phyloP scores from a whole-genome alignment of 2,797 vertebrate genomes.

The Galago senegalensis region DNA sequence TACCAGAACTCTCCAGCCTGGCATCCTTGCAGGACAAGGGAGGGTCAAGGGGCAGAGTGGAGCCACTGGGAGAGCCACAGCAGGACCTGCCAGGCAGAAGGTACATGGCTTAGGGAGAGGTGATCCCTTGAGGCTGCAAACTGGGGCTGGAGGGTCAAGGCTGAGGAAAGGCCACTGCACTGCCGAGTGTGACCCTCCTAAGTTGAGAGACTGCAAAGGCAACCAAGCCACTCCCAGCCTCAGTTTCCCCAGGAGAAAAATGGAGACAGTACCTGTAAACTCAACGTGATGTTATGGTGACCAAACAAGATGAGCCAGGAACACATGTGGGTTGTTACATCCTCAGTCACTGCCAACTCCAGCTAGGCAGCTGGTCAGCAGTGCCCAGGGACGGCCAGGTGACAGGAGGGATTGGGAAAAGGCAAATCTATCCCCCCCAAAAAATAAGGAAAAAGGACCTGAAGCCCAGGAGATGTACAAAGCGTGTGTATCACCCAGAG shows the following conservation, averaged over 20 bases:
- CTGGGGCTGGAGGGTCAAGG: not conserved
- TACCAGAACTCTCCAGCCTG: not conserved
- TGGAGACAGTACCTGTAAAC: not conserved
- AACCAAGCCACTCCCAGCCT: not conserved
- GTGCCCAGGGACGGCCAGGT: not conserved
- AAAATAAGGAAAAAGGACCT: not conserved
- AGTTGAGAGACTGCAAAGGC: not conserved
- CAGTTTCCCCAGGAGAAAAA: not conserved
- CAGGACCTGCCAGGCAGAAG: not conserved
- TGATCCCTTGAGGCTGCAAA: not conserved
- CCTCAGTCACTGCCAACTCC: not conserved
- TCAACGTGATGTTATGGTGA: fast-evolving
- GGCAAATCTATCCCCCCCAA: not conserved
- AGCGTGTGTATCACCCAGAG: not conserved
- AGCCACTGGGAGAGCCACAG: not conserved
- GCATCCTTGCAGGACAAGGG: not conserved
- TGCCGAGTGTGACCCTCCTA: not conserved
- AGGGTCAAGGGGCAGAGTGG: not conserved
- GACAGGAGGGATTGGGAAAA: not conserved
- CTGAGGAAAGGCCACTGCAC: too few species aligned
- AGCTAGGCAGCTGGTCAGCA: not conserved
- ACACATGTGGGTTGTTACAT: not conserved
- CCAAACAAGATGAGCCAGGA: not conserved
- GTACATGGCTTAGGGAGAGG: not conserved
- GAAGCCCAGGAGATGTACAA: not conserved